Percentiles rank a stretch among this genome's conserved stretches.
These are phyloP conservation scores for Elaphurus davidianus DNA, from an alignment of 2,113 vertebrate species.

Conservation along the genomic window DNA sequence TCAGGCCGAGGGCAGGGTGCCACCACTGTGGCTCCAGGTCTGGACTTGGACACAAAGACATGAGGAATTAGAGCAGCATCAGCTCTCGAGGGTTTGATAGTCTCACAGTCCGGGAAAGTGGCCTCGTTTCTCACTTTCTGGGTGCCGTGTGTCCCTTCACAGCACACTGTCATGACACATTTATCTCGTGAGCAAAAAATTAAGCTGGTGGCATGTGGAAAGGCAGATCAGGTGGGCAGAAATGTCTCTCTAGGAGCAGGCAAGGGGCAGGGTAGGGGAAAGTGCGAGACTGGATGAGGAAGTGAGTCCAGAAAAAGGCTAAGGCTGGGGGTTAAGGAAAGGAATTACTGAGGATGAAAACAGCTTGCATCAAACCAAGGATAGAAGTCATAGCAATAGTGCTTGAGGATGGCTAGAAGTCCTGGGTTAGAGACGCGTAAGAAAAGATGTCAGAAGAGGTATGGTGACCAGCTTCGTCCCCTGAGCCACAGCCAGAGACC, in stretches of 20 bases:
- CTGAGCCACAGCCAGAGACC: neutral
- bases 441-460: neutral
- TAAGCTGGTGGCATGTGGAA: neutral
- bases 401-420: too few species aligned
- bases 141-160: accelerated
- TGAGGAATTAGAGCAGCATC: accelerated
- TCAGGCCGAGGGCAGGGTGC: accelerated
- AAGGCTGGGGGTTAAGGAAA: neutral
- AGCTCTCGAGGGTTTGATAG: neutral
- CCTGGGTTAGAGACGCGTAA: accelerated
- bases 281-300: accelerated
- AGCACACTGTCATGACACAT: neutral
- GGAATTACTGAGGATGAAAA: neutral
- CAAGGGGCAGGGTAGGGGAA: neutral
- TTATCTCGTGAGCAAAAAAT: neutral
- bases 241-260: accelerated
- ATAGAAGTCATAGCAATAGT: accelerated
- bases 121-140: neutral
- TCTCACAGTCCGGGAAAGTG: neutral
- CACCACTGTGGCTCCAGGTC: neutral
- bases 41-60: neutral
- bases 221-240: neutral
- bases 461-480: accelerated
- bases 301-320: too few species aligned
- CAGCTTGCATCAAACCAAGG: too few species aligned